Percentiles rank a stretch among this genome's conserved stretches.
Conservation (phyloP, 23 tunicate species). For the Trididemnum nubilum region DNA sequence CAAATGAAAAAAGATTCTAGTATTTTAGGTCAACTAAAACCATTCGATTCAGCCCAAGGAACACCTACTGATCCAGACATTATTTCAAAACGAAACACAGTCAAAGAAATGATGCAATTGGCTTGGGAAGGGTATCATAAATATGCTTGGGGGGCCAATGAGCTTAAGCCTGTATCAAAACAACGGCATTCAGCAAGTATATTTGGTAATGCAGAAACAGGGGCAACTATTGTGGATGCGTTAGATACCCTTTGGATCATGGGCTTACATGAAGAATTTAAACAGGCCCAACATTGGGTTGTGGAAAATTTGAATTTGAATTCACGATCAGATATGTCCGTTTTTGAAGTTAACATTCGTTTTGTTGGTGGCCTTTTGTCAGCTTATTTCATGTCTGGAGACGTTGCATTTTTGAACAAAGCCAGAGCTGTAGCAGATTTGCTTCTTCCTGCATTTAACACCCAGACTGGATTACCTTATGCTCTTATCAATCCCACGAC, state of each 20-base stretch:
- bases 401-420: conserved; percentile 59
- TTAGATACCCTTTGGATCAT: conserved; percentile 94
- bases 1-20: conserved; percentile 23
- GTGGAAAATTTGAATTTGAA: conserved; percentile 56
- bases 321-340: conserved; percentile 86
- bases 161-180: conserved; percentile 79
- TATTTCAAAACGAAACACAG: conserved; percentile 60
- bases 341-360: conserved; percentile 95
- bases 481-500: conserved; percentile 87
- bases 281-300: conserved; percentile 70
- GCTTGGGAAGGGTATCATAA: conserved; percentile 94
- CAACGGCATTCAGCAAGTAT: conserved; percentile 81
- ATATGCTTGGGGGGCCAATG: conserved; percentile 96
- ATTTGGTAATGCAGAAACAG: conserved; percentile 91
- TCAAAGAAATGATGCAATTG: conserved; percentile 85
- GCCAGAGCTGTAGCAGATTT: conserved; percentile 82
- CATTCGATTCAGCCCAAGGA: conserved; percentile 66
- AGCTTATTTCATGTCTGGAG: conserved; percentile 83
- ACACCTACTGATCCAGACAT: conserved; percentile 80
- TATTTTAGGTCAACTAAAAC: conserved; percentile 10
- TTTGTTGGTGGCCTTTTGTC: conserved; percentile 94
- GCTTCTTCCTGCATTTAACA: conserved; percentile 85
- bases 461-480: conserved; percentile 87
- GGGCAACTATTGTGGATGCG: conserved; percentile 98
- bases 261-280: conserved; percentile 87